These are phyloP conservation scores for Henicopernis longicauda DNA, from an alignment of 2,113 vertebrate species.

Conservation along the genomic window DNA sequence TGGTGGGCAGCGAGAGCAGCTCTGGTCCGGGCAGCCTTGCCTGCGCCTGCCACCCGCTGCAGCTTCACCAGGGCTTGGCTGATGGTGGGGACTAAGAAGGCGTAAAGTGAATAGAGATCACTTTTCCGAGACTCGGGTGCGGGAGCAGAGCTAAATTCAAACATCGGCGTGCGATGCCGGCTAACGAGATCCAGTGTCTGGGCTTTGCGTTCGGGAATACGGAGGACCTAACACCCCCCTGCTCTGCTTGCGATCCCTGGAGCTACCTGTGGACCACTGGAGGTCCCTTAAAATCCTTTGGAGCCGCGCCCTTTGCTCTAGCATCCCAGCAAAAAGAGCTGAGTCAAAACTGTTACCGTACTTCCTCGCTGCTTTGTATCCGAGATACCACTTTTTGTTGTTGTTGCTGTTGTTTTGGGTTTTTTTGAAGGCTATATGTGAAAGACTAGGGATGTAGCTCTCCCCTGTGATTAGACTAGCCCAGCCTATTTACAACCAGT, in stretches of 20 bases:
- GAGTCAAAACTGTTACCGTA: neutral
- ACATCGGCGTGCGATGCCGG: neutral
- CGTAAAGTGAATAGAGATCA: accelerated
- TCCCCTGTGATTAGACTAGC: neutral
- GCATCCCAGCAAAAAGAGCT: neutral
- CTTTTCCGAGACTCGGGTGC: accelerated
- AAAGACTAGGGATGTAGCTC: neutral
- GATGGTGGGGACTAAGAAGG: too few relatives aligned
- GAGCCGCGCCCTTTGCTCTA: neutral
- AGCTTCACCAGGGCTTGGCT: neutral
- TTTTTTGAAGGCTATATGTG: too few relatives aligned
- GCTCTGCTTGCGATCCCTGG: accelerated
- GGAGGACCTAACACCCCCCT: accelerated
- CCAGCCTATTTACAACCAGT: neutral
- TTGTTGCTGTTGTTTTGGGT: too few relatives aligned
- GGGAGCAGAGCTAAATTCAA: neutral
- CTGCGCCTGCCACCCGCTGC: neutral
- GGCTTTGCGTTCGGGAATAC: accelerated
- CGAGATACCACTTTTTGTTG: neutral
- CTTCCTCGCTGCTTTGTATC: neutral
- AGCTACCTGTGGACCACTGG: accelerated
- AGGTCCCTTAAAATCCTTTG: neutral
- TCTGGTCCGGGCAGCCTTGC: neutral
- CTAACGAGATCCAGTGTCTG: neutral
- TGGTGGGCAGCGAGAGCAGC: neutral